Base-by-base conservation (phyloP, 1,140 invertebrate species). In the Drosophila orena region DNA sequence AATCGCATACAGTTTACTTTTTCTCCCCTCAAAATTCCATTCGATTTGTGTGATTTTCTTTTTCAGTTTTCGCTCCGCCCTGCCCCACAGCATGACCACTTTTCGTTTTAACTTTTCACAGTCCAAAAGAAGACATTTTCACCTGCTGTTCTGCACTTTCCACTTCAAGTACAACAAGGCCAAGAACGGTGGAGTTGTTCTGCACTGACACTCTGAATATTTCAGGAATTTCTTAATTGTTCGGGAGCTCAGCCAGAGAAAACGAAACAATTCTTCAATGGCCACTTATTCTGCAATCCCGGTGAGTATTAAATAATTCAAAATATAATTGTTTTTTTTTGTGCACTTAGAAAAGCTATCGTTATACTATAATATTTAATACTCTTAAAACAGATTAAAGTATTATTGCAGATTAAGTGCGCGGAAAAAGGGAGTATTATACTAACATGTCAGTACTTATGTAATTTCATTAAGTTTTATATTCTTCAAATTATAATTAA, bases 201-300 rank as follows among this genome's bases (percentile, higher is more conserved):
- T 66, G 54, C 73, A 61, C 47, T 53, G 62, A 49, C 69, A 68
- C 59, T 57, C 72, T 80, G 65, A 80, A 80, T 80, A 74, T 80
- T 84, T 77, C 40, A 84, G 58, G 77, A 89, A 84, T 89, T 89
- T 80, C 76, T 80, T 89, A 89, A 89, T 89, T 89, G 84, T 75
- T 79, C 35, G 47, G 17, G 35, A 14, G 47, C 10, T 8, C 47
- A 44, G 14, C 22, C n/a, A 11, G 37, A 54, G 24, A 77, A 68
- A 83, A 73, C 65, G 69, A 71, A 37, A 24, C 46, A 42, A 17
- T 50, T 20, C 44, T 49, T 40, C 5, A 37, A 30, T 44, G 17
- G 38, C 47, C 55, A 14, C 20, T 30, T 44, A 20, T 20, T 34
- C 27, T 2, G 15, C 60, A 66, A 77, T 72, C 76, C 54, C 69